Evolutionary conservation across 2,113 vertebrate species (phyloP), one percentile per base, ranked within the genome.

Genomic region (Nyctibius bracteatus): DNA sequence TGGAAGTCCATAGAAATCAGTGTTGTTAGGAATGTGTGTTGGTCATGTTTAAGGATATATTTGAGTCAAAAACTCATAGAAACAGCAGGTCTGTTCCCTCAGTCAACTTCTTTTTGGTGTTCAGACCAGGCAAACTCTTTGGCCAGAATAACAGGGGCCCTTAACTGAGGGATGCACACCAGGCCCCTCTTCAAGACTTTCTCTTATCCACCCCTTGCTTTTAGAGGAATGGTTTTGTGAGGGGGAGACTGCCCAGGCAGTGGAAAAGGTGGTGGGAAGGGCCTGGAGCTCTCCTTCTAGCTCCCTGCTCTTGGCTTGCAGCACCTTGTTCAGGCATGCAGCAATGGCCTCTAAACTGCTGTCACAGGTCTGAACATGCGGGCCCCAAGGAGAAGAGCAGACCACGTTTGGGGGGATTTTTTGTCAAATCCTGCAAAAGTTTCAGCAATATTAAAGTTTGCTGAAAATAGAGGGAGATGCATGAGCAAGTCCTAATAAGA

Each of bases 361-460:
- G 9, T 14, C 47, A 5, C 44, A 25, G n/a, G 10, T 2, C 27
- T 66, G 43, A 55, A 9, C 7, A 4, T 17, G 0, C 0, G 25
- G 58, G 19, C n/a, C 37, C 9, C 18, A 22, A 44, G 37, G 16
- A 27, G 44, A 46, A 8, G 31, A 51, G 46, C 27, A 47, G n/a
- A 27, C 9, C 27, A 27, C 14, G 2, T 43, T 14, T 52, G 25
- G 20, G 31, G 30, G 14, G 27, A 49, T 9, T 39, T 71, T 92
- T 79, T 33, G 51, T 54, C 46, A 72, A 39, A 78, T 59, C 17
- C 39, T 54, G 17, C 20, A n/a, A 44, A 65, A 72, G 16, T 24
- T 25, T 66, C 15, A 46, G 44, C 19, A 44, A 58, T 51, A 46
- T 14, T 31, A 13, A 44, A 63, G 14, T n/a, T 87, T 87, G 43